phyloP scores from a whole-genome alignment of 2,888 invertebrate genomes.

The Temnothorax ravouxi region DNA sequence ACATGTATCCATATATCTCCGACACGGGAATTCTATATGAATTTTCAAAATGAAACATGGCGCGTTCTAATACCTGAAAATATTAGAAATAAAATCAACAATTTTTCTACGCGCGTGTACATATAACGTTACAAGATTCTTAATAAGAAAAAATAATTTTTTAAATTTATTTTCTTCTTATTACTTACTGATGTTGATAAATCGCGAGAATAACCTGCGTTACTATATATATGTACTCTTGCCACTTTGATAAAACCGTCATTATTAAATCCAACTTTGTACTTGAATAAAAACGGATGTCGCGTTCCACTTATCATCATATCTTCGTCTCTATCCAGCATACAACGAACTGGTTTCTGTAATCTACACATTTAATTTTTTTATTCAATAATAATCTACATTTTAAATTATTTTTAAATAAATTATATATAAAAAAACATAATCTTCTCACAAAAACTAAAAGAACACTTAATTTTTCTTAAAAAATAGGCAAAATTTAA shows the following conservation, averaged over 20 bases:
- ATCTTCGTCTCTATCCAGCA: conserved; percentile 97
- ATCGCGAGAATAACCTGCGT: conserved; percentile 94
- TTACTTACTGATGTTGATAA: conserved; percentile 90
- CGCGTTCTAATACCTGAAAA: conserved; percentile 92
- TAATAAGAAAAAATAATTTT: background rate
- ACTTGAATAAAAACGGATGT: conserved; percentile 95
- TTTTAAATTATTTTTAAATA: no score
- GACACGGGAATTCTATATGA: conserved; percentile 93
- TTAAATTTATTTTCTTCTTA: background rate
- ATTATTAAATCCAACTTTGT: conserved; percentile 93
- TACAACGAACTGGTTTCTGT: conserved; percentile 93
- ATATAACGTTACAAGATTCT: background rate
- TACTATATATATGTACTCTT: conserved; percentile 92
- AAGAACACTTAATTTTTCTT: no score
- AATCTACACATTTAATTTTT: conserved; percentile 87
- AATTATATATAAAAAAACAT: no score
- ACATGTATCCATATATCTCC: conserved; percentile 91
- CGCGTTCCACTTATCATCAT: conserved; percentile 96
- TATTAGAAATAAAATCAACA: background rate
- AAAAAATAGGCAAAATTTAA: no score
- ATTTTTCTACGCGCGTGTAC: background rate
- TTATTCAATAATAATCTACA: background rate
- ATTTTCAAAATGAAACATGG: conserved; percentile 94
- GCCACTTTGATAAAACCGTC: conserved; percentile 92
- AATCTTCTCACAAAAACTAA: no score